phyloP scores from a whole-genome alignment of 1,140 invertebrate species.

The Drosophila aff. region DNA sequence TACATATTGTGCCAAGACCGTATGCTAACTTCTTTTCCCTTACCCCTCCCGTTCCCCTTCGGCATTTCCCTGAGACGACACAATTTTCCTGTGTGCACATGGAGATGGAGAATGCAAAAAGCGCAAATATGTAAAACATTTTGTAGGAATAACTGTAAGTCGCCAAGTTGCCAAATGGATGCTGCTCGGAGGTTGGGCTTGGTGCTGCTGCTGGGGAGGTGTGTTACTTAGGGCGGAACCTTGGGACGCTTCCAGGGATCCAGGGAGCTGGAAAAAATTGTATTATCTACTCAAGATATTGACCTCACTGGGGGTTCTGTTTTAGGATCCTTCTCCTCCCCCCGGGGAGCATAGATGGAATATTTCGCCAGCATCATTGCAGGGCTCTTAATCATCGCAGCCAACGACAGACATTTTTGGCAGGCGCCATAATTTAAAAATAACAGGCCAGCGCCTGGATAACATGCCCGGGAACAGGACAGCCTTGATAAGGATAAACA shows the following conservation, averaged over 20 bases:
- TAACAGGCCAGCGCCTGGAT: slow-evolving; percentile 29
- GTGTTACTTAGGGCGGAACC: slow-evolving; percentile 9
- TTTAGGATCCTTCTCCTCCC: neutral
- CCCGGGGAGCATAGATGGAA: slow-evolving; percentile 1
- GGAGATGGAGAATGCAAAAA: slow-evolving; percentile 39
- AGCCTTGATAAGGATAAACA: slow-evolving; percentile 28
- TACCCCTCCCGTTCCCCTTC: neutral
- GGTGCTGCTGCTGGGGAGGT: neutral
- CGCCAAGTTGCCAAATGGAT: slow-evolving; percentile 48
- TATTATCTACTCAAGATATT: slow-evolving; percentile 45
- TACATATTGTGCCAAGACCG: slow-evolving; percentile 55
- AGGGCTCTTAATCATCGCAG: slow-evolving; percentile 48
- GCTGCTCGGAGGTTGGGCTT: neutral
- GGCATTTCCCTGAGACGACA: slow-evolving; percentile 5
- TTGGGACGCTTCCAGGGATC: slow-evolving; percentile 5
- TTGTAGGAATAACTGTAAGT: slow-evolving; percentile 53
- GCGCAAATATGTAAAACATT: slow-evolving; percentile 75
- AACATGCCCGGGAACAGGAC: slow-evolving; percentile 14
- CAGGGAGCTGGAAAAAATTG: slow-evolving; percentile 15
- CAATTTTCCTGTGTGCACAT: slow-evolving; percentile 42
- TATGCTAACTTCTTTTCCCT: slow-evolving; percentile 17
- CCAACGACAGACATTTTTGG: slow-evolving; percentile 41
- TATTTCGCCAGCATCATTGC: slow-evolving; percentile 25
- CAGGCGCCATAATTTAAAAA: slow-evolving; percentile 51
- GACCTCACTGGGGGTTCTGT: slow-evolving; percentile 25